Evolutionary conservation across 2,888 invertebrate species (phyloP), one percentile per base, ranked within the genome.

Genomic region (Drymonia ruficornis): DNA sequence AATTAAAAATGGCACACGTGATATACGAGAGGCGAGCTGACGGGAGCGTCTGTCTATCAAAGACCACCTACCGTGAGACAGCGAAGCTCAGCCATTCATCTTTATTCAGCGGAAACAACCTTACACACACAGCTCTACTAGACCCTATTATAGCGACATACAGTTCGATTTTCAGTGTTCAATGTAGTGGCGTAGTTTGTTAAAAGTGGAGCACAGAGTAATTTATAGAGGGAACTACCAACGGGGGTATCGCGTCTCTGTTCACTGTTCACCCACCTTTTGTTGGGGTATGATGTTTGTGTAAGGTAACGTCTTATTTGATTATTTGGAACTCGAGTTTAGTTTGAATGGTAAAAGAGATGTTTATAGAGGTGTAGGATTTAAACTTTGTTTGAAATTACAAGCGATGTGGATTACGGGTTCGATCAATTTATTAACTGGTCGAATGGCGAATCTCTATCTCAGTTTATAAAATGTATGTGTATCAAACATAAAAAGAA

Each of bases 21-120:
- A 73, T 65, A 65, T 59, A 69, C 63, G 72, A 70, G 65, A 72
- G 75, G 70, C 74, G 69, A 74, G 80, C 76, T 72, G 80, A 87
- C 83, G 78, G 76, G 79, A 84, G 76, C 86, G 85, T 85, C 88
- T 87, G 88, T 87, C 87, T 84, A 83, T 89, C 90, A 89, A 76
- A 80, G 87, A 86, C 89, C 89, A 89, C 88, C 89, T 84, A 87
- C 80, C 71, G 77, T 72, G 83, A 81, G 88, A 85, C 85, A 84
- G 74, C 60, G 58, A 70, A 77, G 77, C 76, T 77, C 67, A 65
- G 77, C 81, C 86, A 89, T 91, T 89, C 88, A 87, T 90, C 89
- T 89, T 89, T 89, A 90, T 88, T 84, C 82, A 74, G 68, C 66
- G 49, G 59, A 65, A 70, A 70, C 78, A 55, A 74, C 42, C 40